phyloP scores from a whole-genome alignment of 2,797 vertebrate genomes.

The Chromis chromis region DNA sequence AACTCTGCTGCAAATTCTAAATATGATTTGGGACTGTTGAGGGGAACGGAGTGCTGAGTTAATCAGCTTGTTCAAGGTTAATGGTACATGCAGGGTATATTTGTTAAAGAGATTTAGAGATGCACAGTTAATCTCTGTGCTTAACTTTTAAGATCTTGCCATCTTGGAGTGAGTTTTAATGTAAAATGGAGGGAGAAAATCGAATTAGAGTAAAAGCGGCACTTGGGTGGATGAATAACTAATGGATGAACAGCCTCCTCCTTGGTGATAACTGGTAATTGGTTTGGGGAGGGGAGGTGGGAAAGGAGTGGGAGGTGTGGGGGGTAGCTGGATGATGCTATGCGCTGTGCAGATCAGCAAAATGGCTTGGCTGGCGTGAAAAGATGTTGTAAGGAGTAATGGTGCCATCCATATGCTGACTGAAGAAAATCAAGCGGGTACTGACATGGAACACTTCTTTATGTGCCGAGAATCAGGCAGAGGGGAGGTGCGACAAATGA shows the following conservation, averaged over 20 bases:
- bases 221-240: conserved; percentile 74
- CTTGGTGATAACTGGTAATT: conserved; percentile 78
- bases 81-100: conserved; percentile 66
- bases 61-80: conserved; percentile 79
- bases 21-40: conserved; percentile 61
- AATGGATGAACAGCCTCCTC: conserved; percentile 68
- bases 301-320: neutral
- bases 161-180: conserved; percentile 66
- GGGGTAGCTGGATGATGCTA: conserved; percentile 32
- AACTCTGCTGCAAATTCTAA: conserved; percentile 56
- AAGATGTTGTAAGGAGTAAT: conserved; percentile 75
- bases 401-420: conserved; percentile 77
- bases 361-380: conserved; percentile 65
- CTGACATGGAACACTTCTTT: conserved; percentile 59
- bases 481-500: conserved; percentile 19
- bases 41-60: conserved; percentile 45
- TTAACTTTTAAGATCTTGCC: conserved; percentile 72
- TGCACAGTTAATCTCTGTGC: conserved; percentile 69
- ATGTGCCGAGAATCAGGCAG: conserved; percentile 38
- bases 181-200: conserved; percentile 67
- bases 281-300: conserved; percentile 31
- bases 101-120: conserved; percentile 74
- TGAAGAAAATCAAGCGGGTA: conserved; percentile 61
- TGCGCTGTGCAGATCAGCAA: conserved; percentile 70
- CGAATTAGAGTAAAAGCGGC: conserved; percentile 70